These are phyloP conservation scores for Pelecanus crispus DNA, from an alignment of 2,113 vertebrate genomes.

Conservation along the genomic window DNA sequence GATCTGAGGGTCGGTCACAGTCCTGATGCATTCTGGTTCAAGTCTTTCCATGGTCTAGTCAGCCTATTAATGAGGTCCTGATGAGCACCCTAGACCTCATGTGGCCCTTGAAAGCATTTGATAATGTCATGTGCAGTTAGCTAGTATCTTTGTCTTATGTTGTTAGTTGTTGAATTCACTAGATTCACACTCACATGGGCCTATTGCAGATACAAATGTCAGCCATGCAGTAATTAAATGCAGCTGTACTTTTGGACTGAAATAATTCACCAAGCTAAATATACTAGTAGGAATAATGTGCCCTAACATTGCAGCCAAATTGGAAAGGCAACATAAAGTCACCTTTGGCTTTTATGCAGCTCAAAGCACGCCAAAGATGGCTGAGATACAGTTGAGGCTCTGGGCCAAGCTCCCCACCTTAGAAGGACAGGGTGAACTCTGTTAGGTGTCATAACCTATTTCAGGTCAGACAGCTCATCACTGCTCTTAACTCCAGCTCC, in stretches of 20 bases:
- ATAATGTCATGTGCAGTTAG: not conserved
- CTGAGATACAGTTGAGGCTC: not conserved
- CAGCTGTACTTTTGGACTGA: not conserved
- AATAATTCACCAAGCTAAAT: not conserved
- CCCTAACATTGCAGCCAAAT: not conserved
- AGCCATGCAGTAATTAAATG: not conserved
- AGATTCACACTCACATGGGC: not conserved
- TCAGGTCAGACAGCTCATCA: not conserved
- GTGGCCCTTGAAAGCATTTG: not conserved
- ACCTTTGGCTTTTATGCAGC: not conserved
- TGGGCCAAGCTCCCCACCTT: not conserved
- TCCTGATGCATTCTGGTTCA: not conserved
- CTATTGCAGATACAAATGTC: not conserved
- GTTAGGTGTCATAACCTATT: not conserved
- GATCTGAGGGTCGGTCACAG: accelerated
- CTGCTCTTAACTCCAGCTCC: not conserved
- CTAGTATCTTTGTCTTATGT: not conserved
- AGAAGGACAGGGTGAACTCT: not conserved
- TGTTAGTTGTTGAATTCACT: not conserved
- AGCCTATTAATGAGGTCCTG: not conserved
- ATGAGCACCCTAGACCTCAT: not conserved
- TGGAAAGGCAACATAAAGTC: not conserved
- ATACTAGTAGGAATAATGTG: not conserved
- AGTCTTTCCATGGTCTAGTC: not conserved
- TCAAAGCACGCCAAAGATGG: not conserved